Base-by-base conservation (phyloP, 2,888 invertebrate genomes). In the Scotopteryx bipunctaria region DNA sequence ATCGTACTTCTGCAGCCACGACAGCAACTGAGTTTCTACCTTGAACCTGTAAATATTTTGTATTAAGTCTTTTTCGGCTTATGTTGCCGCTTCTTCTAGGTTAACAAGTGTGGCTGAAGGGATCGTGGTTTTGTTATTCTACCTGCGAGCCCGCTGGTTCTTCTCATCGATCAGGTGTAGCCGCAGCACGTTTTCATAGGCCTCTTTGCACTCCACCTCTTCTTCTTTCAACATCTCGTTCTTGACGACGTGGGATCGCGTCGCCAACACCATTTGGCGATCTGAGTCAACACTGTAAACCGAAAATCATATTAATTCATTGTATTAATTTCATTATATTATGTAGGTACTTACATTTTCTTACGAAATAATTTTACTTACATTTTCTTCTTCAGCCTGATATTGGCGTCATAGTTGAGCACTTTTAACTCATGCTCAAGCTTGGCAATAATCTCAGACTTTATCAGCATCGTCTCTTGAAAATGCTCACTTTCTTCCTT, bases 1-100 rank as follows among this genome's bases (percentile, higher is more conserved):
- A 60, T 93, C 93, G 56, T 92, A 93, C 63, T 92, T 93, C 49
- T 91, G 84, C 5, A 93, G 71, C 92, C 93, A 92, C 25, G 90
- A 91, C 2, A 90, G 61, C 43, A 93, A 64, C 66, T 93, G 92
- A 0, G 91, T 90, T 63, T 93, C 93, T 17, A 91, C 86, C 76
- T 93, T 93, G 47, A 86, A 86, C 63, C 92, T 54, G 1, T 4
- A 13, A 11, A 27, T n/a, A n/a, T n/a, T n/a, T n/a, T n/a, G n/a
- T n/a, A n/a, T n/a, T n/a, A n/a, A n/a, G n/a, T n/a, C n/a, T n/a
- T n/a, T n/a, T n/a, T n/a, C n/a, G n/a, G n/a, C n/a, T n/a, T n/a
- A n/a, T n/a, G n/a, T n/a, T n/a, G n/a, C n/a, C n/a, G n/a, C n/a
- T n/a, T n/a, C n/a, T n/a, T n/a, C n/a, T n/a, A n/a, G n/a, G n/a